These are phyloP conservation scores for Spondyliosoma cantharus DNA, from an alignment of 2,797 vertebrate genomes.

Conservation along the genomic window DNA sequence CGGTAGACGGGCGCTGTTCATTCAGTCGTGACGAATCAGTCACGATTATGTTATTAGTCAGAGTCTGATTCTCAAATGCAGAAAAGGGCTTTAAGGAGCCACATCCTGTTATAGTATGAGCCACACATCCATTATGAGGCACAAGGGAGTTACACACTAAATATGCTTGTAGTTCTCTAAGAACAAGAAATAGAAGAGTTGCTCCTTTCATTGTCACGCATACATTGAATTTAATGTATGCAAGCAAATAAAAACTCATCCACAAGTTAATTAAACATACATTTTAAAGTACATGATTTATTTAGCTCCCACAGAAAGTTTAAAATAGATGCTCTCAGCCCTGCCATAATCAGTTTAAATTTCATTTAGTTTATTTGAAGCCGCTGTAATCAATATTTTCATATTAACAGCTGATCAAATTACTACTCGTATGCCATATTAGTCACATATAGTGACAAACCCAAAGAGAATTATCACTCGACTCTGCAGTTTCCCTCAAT, in stretches of 20 bases:
- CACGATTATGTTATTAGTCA: slow-evolving; percentile 14
- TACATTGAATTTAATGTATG: not conserved
- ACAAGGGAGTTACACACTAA: not conserved
- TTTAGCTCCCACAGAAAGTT: not conserved
- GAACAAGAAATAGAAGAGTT: not conserved
- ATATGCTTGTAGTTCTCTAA: not conserved
- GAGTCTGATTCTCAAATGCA: slow-evolving; percentile 20
- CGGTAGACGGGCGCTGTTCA: not conserved
- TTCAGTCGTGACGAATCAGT: slow-evolving; percentile 26
- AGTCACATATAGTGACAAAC: not conserved
- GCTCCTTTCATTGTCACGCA: not conserved
- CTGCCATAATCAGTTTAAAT: not conserved
- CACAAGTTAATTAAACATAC: not conserved
- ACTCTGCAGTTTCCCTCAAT: not conserved
- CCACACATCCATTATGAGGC: not conserved
- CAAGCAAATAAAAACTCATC: not conserved
- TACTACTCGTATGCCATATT: not conserved
- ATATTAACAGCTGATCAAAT: not conserved
- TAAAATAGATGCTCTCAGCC: not conserved
- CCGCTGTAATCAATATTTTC: not conserved
- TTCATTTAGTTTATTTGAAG: not conserved
- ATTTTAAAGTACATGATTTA: not conserved
- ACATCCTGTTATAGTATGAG: not conserved
- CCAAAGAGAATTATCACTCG: no score
- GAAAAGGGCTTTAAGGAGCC: slow-evolving; percentile 7